Conservation (phyloP, 2,113 vertebrate genomes). For the Gnathonemus longibarbis region DNA sequence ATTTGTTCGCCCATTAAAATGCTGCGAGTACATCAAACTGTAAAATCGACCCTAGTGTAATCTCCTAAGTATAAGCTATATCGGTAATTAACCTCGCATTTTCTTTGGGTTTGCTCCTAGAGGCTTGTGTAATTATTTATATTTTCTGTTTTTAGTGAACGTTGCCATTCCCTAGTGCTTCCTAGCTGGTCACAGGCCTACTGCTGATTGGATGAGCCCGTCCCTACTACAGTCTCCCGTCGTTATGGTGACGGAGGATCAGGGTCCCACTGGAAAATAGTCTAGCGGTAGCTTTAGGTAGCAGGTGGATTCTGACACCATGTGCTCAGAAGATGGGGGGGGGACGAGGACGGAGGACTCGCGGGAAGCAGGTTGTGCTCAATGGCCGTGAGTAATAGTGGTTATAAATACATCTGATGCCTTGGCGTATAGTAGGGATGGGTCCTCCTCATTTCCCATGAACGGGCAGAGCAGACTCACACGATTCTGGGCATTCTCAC, state of each 20-base stretch:
- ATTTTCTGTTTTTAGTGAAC: not conserved
- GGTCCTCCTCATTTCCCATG: not conserved
- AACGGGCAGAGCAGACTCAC: not conserved
- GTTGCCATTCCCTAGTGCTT: not conserved
- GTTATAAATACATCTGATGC: not conserved
- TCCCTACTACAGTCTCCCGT: not conserved
- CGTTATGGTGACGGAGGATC: constrained; percentile 1
- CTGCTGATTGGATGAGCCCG: not conserved
- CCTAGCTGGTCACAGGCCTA: not conserved
- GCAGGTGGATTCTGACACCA: not conserved
- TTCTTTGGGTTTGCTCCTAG: not conserved
- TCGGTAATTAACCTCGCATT: not conserved
- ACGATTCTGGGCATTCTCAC: not conserved
- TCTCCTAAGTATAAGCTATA: not conserved
- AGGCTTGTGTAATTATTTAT: not conserved
- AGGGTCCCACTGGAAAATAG: not conserved
- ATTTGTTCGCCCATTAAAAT: not conserved
- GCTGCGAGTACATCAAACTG: not conserved
- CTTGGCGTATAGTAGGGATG: not conserved
- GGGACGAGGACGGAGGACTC: not conserved
- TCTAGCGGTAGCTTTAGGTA: not conserved
- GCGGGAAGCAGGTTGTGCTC: not conserved
- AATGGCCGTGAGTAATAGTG: not conserved
- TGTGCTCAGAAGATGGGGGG: not conserved
- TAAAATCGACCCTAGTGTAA: not conserved